Conservation (phyloP, 2,888 invertebrate genomes). For the Acanthosepion esculentum region DNA sequence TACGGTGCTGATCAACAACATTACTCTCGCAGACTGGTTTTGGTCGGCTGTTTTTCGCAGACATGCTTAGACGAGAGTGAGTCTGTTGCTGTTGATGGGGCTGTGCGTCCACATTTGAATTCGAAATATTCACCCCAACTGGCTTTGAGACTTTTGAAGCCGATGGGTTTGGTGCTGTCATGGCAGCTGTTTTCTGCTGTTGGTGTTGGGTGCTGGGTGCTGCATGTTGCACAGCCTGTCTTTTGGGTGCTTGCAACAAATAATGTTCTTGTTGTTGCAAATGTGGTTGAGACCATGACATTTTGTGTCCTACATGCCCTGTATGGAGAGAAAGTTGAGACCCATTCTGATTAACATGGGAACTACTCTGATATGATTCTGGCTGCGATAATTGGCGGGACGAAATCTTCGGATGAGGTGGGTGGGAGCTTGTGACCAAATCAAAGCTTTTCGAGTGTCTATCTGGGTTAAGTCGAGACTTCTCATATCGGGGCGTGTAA, state of each 20-base stretch:
- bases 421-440: slow-evolving; percentile 18
- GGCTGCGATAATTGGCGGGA: not conserved
- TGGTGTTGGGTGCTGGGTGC: not conserved
- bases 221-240: not conserved
- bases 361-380: not conserved
- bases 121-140: not conserved
- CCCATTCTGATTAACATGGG: not conserved
- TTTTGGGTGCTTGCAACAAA: not conserved
- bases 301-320: not conserved
- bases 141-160: not conserved
- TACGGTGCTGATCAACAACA: slow-evolving; percentile 37
- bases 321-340: not conserved
- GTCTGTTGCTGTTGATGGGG: not conserved
- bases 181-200: not conserved
- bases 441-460: slow-evolving; percentile 41
- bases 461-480: not conserved
- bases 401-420: not conserved
- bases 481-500: slow-evolving; percentile 34
- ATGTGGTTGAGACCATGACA: not conserved
- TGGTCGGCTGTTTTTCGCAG: not conserved
- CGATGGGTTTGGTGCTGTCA: not conserved
- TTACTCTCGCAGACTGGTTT: slow-evolving; percentile 33
- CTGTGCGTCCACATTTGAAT: not conserved
- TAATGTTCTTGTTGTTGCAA: not conserved
- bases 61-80: not conserved